phyloP scores from a whole-genome alignment of 2,113 vertebrate genomes.

The Nothobranchius furzeri region DNA sequence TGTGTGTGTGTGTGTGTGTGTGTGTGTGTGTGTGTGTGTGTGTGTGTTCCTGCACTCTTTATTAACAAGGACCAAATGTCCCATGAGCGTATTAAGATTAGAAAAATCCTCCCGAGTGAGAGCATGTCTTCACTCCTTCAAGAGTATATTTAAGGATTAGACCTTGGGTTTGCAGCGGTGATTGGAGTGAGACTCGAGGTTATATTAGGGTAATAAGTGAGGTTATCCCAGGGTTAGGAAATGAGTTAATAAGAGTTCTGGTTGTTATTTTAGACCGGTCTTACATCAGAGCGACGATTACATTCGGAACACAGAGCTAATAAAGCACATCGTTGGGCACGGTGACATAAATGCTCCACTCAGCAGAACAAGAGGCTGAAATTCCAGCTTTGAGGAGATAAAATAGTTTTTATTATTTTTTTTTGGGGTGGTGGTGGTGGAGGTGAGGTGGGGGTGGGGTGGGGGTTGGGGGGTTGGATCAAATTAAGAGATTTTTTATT shows the following conservation, averaged over 20 bases:
- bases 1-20: slow-evolving; percentile 25
- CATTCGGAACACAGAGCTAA: slow-evolving; percentile 17
- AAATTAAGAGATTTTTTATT: no score
- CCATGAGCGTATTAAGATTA: slow-evolving; percentile 56
- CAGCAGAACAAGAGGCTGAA: neutral
- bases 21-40: slow-evolving; percentile 21
- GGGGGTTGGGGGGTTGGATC: no score
- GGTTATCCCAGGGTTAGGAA: slow-evolving; percentile 40
- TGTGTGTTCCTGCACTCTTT: slow-evolving; percentile 33
- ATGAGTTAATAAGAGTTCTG: slow-evolving; percentile 18
- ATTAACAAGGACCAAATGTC: slow-evolving; percentile 55
- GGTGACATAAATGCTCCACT: neutral
- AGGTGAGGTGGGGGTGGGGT: no score
- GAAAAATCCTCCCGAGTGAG: slow-evolving; percentile 54
- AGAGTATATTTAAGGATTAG: slow-evolving; percentile 68
- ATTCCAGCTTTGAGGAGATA: neutral
- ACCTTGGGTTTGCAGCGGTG: slow-evolving; percentile 47
- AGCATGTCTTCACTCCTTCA: slow-evolving; percentile 51
- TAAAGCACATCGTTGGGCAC: slow-evolving; percentile 1
- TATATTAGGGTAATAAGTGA: slow-evolving; percentile 57
- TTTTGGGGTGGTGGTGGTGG: no score
- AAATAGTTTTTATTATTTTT: neutral
- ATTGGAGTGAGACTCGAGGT: slow-evolving; percentile 55
- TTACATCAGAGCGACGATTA: slow-evolving; percentile 18
- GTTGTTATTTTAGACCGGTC: slow-evolving; percentile 14